A percentile compares a stretch with the other conserved stretches of the same genome.
Conservation (phyloP, 2,888 invertebrate genomes). For the Euclidia mi region DNA sequence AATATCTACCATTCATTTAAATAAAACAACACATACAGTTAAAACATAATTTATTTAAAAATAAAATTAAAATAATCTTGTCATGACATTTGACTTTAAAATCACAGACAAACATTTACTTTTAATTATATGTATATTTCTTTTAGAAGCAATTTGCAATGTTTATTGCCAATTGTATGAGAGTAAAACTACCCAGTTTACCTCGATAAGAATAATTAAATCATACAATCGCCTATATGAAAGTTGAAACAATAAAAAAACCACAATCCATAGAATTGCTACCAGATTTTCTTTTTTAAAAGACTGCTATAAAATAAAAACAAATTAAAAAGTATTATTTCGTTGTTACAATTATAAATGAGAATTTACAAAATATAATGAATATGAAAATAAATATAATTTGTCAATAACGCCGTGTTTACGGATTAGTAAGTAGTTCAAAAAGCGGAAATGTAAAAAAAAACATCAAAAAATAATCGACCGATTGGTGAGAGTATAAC, state of each 20-base stretch:
- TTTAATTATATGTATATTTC: not conserved
- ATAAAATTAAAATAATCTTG: conserved; percentile 66
- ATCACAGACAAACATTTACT: conserved; percentile 66
- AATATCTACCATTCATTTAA: too few relatives aligned
- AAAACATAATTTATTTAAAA: conserved; percentile 69
- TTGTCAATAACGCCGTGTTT: conserved; percentile 6
- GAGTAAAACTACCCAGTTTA: not conserved
- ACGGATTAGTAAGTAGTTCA: not conserved
- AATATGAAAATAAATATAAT: conserved; percentile 14
- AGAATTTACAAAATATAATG: conserved; percentile 7
- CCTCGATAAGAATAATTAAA: not conserved
- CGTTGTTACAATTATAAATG: conserved; percentile 14
- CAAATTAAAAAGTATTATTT: conserved; percentile 25
- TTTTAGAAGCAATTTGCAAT: not conserved
- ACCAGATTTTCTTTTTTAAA: not conserved
- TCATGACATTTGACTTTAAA: conserved; percentile 68
- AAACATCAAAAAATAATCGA: conserved; percentile 12
- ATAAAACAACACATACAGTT: conserved; percentile 35
- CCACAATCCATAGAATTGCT: too few relatives aligned
- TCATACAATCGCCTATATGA: not conserved
- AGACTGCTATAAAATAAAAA: conserved; percentile 2
- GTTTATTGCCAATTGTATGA: conserved; percentile 1
- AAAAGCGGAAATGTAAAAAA: conserved; percentile 2
- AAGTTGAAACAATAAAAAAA: too few relatives aligned
- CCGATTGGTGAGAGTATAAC: conserved; percentile 1